phyloP scores from a whole-genome alignment of 2,797 vertebrate species.

The Cirrhinus molitorella region DNA sequence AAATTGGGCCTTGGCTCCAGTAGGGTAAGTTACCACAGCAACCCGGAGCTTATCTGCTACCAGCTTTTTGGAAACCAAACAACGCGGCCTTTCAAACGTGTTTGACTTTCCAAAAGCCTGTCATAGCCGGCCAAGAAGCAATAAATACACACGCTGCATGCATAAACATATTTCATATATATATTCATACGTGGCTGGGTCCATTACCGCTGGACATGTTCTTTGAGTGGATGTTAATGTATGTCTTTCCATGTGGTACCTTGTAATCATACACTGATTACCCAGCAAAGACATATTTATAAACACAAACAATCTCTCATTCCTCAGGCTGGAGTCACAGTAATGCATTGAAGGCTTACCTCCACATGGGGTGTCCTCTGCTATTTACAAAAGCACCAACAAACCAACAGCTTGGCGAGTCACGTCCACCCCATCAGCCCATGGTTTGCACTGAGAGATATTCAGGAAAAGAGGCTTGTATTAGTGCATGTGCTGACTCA shows the following conservation, averaged over 20 bases:
- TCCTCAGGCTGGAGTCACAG: constrained; percentile 16
- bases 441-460: constrained; percentile 57
- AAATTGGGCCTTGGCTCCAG: constrained; percentile 91
- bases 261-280: constrained; percentile 57
- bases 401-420: background rate
- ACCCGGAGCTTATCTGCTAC: constrained; percentile 89
- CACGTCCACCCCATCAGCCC: background rate
- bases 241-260: constrained; percentile 67
- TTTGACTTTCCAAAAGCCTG: constrained; percentile 67
- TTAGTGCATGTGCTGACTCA: constrained; percentile 1
- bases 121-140: constrained; percentile 64
- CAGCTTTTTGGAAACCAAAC: constrained; percentile 85
- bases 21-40: constrained; percentile 81
- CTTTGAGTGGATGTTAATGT: constrained; percentile 63
- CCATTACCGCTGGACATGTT: constrained; percentile 45
- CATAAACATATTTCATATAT: constrained; percentile 65
- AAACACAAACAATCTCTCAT: constrained; percentile 38
- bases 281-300: constrained; percentile 47
- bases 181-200: constrained; percentile 53
- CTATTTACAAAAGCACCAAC: constrained; percentile 13
- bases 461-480: constrained; percentile 7
- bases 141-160: constrained; percentile 68
- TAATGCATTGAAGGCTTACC: constrained; percentile 27
- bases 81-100: constrained; percentile 83
- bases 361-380: constrained; percentile 22